These are phyloP conservation scores for Antechinus flavipes DNA, from an alignment of 2,113 vertebrate species.

Conservation along the genomic window DNA sequence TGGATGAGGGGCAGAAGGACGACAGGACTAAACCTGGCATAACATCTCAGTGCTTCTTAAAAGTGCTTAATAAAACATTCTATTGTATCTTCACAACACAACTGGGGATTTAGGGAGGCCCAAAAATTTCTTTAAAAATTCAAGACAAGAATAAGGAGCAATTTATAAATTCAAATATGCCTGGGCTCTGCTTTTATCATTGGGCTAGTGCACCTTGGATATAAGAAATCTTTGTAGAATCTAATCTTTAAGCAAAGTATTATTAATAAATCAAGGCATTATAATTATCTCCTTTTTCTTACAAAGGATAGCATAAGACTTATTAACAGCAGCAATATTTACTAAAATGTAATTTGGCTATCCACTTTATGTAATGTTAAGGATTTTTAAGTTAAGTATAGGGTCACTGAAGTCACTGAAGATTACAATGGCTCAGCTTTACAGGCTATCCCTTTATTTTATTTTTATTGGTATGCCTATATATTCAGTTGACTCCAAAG, in stretches of 20 bases:
- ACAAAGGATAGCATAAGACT: constrained; percentile 9
- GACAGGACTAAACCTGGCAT: not conserved
- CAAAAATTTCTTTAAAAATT: not conserved
- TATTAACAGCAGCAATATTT: constrained; percentile 47
- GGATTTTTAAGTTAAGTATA: not conserved
- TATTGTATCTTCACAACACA: not conserved
- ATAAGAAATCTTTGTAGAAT: not conserved
- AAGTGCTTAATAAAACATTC: constrained; percentile 67
- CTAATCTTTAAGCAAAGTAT: constrained; percentile 9
- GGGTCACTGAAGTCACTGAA: not conserved
- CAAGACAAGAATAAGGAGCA: constrained; percentile 13
- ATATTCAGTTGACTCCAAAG: constrained; percentile 27
- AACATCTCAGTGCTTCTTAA: constrained; percentile 61
- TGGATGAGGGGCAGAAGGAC: constrained; percentile 7
- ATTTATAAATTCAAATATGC: not conserved
- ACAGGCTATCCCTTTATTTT: constrained; percentile 34
- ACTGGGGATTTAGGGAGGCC: not conserved
- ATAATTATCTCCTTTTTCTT: constrained; percentile 14
- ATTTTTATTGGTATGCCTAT: constrained; percentile 3
- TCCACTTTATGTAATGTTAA: not conserved
- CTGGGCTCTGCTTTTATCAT: not conserved
- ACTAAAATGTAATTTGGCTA: constrained; percentile 29
- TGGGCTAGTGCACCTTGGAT: not conserved
- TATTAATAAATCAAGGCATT: not conserved
- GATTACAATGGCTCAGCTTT: not conserved